Base-by-base conservation (phyloP, 2,797 vertebrate genomes). In the Loris lydekkerianus region DNA sequence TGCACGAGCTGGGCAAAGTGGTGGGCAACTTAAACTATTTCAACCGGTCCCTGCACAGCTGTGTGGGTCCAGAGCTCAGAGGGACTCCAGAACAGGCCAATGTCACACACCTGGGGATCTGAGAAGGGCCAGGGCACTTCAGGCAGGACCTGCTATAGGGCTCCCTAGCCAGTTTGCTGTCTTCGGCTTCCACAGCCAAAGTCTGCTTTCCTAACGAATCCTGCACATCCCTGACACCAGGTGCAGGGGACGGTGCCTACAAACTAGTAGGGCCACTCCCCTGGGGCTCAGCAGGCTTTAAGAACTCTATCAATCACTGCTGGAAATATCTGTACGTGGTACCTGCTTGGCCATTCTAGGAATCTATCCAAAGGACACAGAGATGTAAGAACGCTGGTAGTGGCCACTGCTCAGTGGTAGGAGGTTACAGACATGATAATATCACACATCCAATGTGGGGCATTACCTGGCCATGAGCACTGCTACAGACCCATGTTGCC, bases 51-150 rank as follows among this genome's bases (percentile, higher is more conserved):
- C 37, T 7, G 63, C n/a, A 72, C 13, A 3, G 1, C 34, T 61
- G 23, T 6, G n/a, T 34, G 34, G 13, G 63, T 53, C 86, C 34
- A 14, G 67, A 34, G 69, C 63, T 90, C 82, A 58, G 87, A 77
- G 6, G 43, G 46, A 2, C 67, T 40, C 61, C 40, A 1, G 1
- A 21, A 31, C 0, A 0, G 31, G n/a, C 34, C 49, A 0, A n/a
- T 1, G 21, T 3, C 69, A 60, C 29, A 43, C 1, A 25, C 69
- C 25, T 29, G 46, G 40, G 10, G 58, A 18, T 49, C 14, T 78
- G 76, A 78, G 49, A 56, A 23, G 76, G 80, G 17, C 40, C 31
- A 25, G 69, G 83, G 20, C 21, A 17, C 21, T n/a, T 31, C 1
- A 46, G 75, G 58, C 29, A 78, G 76, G 25, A 60, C 18, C 56